Base-by-base conservation (phyloP, 1,140 invertebrate species). In the Drosophila santomea region DNA sequence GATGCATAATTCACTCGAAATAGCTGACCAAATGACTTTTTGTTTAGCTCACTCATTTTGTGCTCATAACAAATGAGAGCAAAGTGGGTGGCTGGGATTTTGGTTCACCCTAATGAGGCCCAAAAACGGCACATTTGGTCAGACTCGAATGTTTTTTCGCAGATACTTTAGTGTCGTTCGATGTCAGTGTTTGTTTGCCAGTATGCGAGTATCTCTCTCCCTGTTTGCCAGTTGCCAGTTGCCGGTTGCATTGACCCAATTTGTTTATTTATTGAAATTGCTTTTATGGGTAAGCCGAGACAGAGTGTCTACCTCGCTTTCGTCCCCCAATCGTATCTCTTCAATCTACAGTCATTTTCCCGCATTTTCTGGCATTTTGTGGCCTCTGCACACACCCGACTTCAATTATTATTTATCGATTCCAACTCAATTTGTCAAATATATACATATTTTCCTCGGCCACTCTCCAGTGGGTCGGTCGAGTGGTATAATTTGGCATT, bases 181-280 rank as follows among this genome's bases (percentile, higher is more conserved):
- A 71, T 69, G 48, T 71, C 7, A 10, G 32, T 32, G 8, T 32
- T 14, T 57, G 39, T n/a, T 3, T 39, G 50, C 23, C 1, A 32
- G 48, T 35, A 14, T 38, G 50, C 23, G 1, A 32, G 48, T 35
- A 14, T 38, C 15, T 47, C 17, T n/a, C 64, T 48, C 67, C 41
- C 51, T 12, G 51, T 25, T 25, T 25, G 15, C 20, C 20, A 20
- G 20, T 20, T 1, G 20, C 20, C 20, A 2, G 20, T 25, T 32
- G 74, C 20, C 52, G 23, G 11, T 63, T 86, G 75, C 72, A 74
- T 67, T 88, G 84, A 89, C 84, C 84, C 69, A 88, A 78, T 83
- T 88, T 89, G 68, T 75, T 86, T 86, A 86, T 86, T 86, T 86
- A 88, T 88, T 88, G 73, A 77, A 88, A 89, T 89, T 83, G 80